Evolutionary conservation across 2,888 invertebrate species (phyloP), one percentile per base, ranked within the genome.

Genomic region (Rotaria magnacalcarata): DNA sequence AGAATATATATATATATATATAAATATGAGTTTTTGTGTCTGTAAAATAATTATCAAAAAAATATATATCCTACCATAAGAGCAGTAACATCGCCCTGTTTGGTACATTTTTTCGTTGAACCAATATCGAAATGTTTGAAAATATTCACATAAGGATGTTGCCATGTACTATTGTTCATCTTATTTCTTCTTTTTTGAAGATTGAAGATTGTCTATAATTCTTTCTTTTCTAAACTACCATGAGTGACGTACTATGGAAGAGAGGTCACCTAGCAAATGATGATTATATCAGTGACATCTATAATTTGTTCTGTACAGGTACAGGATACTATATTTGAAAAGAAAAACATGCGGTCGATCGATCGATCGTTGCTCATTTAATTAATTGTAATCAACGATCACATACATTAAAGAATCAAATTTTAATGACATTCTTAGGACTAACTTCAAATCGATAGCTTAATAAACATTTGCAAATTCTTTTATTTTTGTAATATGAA

Each of bases 101-200:
- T 91, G 80, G 89, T 88, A 41, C 90, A 89, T 86, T 90, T 90
- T 87, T 90, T 91, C 90, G 90, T 90, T 89, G 89, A 88, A 88
- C 89, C 87, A 24, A 91, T 87, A 86, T 90, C 89, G 87, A 90
- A 90, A 88, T 91, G 90, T 87, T 90, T 90, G 88, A 91, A 91
- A 24, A 90, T 89, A 89, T 91, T 91, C 67, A 91, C 91, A 89
- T 89, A 90, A 8, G 91, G 91, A 86, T 90, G 90, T 86, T 91
- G 91, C 91, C 90, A 91, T 34, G 74, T 85, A 41, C 56, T 67
- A 1, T 67, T 80, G 24, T 75, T 85, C 85, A 85, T 86, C 50
- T 84, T 86, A 67, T 10, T 16, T 4, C 2, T 41, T 19, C 27
- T 60, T 34, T 27, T 67, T 16, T 67, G 4, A 67, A 34, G 34